Percentiles rank a stretch among this genome's conserved stretches.
These are phyloP conservation scores for Apeltes quadracus DNA, from an alignment of 2,113 vertebrate genomes.

Conservation along the genomic window DNA sequence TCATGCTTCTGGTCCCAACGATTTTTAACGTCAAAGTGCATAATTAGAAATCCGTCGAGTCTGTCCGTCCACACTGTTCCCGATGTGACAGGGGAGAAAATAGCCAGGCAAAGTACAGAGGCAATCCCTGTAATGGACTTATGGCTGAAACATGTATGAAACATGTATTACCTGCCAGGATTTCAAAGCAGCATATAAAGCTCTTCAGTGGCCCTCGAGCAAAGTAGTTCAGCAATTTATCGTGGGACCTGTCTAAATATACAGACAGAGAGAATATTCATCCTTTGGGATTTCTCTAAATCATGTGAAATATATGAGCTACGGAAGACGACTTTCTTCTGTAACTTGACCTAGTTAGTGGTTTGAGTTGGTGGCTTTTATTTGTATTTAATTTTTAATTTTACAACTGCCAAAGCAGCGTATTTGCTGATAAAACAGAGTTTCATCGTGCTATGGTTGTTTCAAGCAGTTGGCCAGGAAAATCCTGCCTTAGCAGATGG, in stretches of 20 bases:
- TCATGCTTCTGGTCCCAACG: neutral
- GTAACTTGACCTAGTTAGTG: conserved; percentile 55
- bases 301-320: conserved; percentile 39
- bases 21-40: conserved; percentile 52
- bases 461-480: neutral
- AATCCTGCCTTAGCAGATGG: conserved; percentile 49
- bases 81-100: conserved; percentile 44
- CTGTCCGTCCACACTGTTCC: conserved; percentile 25
- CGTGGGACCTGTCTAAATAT: conserved; percentile 48
- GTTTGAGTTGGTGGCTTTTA: conserved; percentile 32
- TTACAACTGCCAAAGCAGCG: conserved; percentile 17
- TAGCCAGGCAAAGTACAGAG: conserved; percentile 3
- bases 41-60: conserved; percentile 44
- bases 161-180: conserved; percentile 35
- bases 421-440: neutral
- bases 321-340: conserved; percentile 24
- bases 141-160: conserved; percentile 44
- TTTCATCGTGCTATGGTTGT: neutral
- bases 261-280: conserved; percentile 35
- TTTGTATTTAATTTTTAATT: conserved; percentile 30
- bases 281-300: conserved; percentile 43
- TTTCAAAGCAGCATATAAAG: conserved; percentile 43
- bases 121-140: conserved; percentile 17
- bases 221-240: conserved; percentile 52
- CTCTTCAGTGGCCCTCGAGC: conserved; percentile 30